Base-by-base conservation (phyloP, 1,140 invertebrate genomes). In the Hylaeus volcanicus region DNA sequence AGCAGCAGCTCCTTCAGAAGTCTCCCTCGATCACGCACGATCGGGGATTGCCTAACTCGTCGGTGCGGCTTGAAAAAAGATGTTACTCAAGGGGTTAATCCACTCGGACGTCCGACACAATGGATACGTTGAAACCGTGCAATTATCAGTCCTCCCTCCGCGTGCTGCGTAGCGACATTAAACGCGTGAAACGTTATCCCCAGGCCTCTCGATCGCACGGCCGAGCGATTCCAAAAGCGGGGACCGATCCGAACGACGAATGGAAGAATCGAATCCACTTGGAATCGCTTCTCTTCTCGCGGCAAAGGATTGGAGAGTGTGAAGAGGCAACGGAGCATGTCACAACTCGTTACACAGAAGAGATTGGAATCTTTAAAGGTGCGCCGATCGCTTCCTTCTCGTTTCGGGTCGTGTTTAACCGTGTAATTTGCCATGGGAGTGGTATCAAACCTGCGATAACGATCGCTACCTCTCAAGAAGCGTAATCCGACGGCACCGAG, bases 331-430 rank as follows among this genome's bases (percentile, higher is more conserved):
- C 82, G 85, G 69, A 76, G 78, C 86, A 82, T 84, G 79, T 78
- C 73, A 70, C 85, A 83, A 87, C 86, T 86, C 86, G 82, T 87
- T 86, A 84, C 82, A 14, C 37, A 56, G 74, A 85, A 12, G 68
- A 86, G 85, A 87, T 86, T 87, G 82, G 56, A 87, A 87, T 87
- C 86, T 87, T 87, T 69, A 79, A 71, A 86, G 75, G 53, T 14
- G 71, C 48, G 61, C 61, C 79, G 56, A 79, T 87, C 73, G 61
- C 11, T 12, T 56, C 78, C 43, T 69, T 9, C 56, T 64, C 61
- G 26, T 82, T 70, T 71, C 76, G 68, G 43, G 37, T 39, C 55
- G 39, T 79, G 74, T 82, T 79, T 85, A 75, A 85, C 71, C 72
- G 61, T 82, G 66, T 86, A 86, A 86, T 85, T 86, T 86, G 72